Conservation (phyloP, 2,888 invertebrate species). For the Nemotelus pantherinus region DNA sequence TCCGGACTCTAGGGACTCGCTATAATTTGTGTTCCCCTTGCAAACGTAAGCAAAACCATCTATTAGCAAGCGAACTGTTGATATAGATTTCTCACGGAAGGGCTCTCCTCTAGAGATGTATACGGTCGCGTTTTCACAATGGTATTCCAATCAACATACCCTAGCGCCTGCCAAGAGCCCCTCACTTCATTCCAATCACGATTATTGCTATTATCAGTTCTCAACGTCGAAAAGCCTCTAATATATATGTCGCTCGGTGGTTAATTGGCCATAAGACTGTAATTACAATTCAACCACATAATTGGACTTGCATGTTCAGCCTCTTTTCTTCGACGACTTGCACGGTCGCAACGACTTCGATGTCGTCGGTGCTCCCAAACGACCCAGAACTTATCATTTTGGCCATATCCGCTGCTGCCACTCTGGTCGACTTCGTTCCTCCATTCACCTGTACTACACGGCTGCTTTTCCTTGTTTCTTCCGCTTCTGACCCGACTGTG, state of each 20-base stretch:
- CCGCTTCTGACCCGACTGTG: too few species aligned
- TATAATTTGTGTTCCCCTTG: not conserved
- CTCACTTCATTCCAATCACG: too few species aligned
- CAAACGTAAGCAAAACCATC: not conserved
- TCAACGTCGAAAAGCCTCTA: constrained; percentile 16
- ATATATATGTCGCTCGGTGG: constrained; percentile 41
- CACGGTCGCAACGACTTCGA: not conserved
- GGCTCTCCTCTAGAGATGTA: not conserved
- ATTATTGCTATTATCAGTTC: constrained; percentile 38
- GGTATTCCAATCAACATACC: too few species aligned
- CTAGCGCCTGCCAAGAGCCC: too few species aligned
- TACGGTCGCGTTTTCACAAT: not conserved
- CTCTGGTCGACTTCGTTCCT: not conserved
- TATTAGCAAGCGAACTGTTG: constrained; percentile 21
- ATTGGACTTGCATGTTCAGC: constrained; percentile 42
- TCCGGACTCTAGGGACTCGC: not conserved
- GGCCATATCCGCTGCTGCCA: not conserved
- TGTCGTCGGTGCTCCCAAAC: not conserved
- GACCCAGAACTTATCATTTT: constrained; percentile 34
- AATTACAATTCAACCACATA: constrained; percentile 44
- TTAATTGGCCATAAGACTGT: constrained; percentile 42
- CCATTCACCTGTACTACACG: too few species aligned
- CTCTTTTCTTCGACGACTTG: not conserved
- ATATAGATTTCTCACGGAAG: constrained; percentile 37
- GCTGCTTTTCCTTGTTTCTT: too few species aligned